Conservation (phyloP, 1,140 invertebrate genomes). For the Riptortus pedestris region DNA sequence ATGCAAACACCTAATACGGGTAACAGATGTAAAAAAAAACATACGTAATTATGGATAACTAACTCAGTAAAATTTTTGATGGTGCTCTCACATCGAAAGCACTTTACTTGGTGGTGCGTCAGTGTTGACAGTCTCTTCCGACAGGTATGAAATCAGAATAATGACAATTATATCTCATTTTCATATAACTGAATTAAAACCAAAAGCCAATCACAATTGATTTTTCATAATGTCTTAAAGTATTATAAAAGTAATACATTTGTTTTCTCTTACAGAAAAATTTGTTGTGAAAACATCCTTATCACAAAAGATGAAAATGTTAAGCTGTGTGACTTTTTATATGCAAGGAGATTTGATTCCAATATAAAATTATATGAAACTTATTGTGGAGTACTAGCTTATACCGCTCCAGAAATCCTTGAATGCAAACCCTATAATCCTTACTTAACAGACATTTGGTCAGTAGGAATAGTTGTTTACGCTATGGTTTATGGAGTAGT, state of each 20-base stretch:
- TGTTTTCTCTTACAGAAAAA: not conserved
- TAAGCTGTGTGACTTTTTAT: not conserved
- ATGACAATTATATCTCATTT: not conserved
- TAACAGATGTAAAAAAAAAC: too few species aligned
- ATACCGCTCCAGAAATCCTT: constrained; percentile 9
- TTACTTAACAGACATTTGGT: not conserved
- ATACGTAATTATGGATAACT: too few species aligned
- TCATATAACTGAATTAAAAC: not conserved
- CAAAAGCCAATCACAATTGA: not conserved
- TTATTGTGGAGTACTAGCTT: constrained; percentile 4
- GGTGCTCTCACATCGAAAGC: not conserved
- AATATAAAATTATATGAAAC: not conserved
- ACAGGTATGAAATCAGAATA: not conserved
- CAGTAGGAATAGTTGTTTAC: not conserved
- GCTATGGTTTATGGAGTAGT: not conserved
- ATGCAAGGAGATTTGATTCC: not conserved
- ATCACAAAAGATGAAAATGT: not conserved
- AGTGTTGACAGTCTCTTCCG: not conserved
- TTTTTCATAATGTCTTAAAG: not conserved
- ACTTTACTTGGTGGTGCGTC: not conserved
- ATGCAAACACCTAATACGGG: too few species aligned
- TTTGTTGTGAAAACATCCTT: not conserved
- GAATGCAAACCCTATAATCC: constrained; percentile 1
- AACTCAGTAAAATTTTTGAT: too few species aligned
- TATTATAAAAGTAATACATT: not conserved